Conservation (phyloP, 2,888 invertebrate genomes). For the Agonopterix arenella region DNA sequence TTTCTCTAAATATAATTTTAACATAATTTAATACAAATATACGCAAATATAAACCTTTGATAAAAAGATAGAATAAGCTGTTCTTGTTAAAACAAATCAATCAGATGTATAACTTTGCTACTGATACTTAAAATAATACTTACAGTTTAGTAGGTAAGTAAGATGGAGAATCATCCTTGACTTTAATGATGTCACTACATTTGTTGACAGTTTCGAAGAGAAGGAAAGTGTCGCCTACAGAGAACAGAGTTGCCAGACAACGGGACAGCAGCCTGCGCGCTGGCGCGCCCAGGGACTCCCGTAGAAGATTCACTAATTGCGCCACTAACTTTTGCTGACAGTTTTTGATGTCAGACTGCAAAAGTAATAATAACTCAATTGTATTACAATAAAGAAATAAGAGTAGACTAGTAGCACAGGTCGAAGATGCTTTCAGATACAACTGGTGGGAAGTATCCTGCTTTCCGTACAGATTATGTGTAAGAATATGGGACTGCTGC, state of each 20-base stretch:
- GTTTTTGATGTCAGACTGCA: conserved; percentile 95
- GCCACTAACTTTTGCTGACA: conserved; percentile 97
- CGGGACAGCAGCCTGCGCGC: conserved; percentile 93
- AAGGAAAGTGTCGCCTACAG: conserved; percentile 97
- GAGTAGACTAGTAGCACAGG: not conserved
- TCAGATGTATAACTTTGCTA: too few relatives aligned
- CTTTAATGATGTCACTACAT: conserved; percentile 97
- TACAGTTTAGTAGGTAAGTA: conserved; percentile 96
- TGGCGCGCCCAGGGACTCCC: conserved; percentile 95
- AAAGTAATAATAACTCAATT: conserved; percentile 15
- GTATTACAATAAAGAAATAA: not conserved
- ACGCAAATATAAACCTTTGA: too few relatives aligned
- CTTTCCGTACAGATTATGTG: too few relatives aligned
- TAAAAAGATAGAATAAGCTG: too few relatives aligned
- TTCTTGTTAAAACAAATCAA: too few relatives aligned
- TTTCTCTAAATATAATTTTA: too few relatives aligned
- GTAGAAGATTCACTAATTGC: conserved; percentile 92
- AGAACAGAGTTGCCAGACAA: conserved; percentile 95
- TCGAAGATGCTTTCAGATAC: too few relatives aligned
- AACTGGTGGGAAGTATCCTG: too few relatives aligned
- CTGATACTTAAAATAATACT: conserved; percentile 65
- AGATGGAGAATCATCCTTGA: conserved; percentile 98
- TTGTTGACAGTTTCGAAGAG: conserved; percentile 98
- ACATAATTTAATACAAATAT: too few relatives aligned
- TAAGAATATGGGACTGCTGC: too few relatives aligned